Percentiles rank a stretch among this genome's conserved stretches.
Conservation (phyloP, 2,797 vertebrate genomes). For the Paguma larvata region DNA sequence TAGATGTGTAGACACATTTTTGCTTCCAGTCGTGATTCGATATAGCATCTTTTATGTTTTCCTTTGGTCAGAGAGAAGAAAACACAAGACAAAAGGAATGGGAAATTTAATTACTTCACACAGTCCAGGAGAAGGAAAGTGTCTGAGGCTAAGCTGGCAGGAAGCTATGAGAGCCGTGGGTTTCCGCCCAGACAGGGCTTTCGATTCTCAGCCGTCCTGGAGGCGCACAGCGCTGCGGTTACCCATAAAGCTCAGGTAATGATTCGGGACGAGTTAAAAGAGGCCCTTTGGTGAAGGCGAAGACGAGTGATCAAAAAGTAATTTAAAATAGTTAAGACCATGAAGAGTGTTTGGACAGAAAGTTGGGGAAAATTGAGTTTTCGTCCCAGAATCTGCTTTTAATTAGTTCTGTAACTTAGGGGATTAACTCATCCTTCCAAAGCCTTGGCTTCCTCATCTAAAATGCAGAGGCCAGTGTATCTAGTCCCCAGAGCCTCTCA, state of each 20-base stretch:
- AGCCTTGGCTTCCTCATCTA: neutral
- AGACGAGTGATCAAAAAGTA: neutral
- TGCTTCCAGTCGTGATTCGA: neutral
- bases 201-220: neutral
- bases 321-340: neutral
- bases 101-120: neutral
- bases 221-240: rapidly evolving
- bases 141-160: neutral
- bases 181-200: neutral
- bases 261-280: neutral
- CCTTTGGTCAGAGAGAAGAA: neutral
- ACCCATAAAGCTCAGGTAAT: rapidly evolving
- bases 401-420: neutral
- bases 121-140: neutral
- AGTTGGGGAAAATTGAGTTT: neutral
- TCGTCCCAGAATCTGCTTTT: slow-evolving; percentile 41
- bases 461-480: neutral
- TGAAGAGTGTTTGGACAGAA: neutral
- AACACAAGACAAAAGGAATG: neutral
- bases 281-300: no score
- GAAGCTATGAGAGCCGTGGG: neutral
- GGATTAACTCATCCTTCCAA: neutral
- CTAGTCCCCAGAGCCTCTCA: neutral
- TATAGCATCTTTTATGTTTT: neutral
- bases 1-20: neutral